Conservation (phyloP, 2,888 invertebrate species). For the Chirona hameri region DNA sequence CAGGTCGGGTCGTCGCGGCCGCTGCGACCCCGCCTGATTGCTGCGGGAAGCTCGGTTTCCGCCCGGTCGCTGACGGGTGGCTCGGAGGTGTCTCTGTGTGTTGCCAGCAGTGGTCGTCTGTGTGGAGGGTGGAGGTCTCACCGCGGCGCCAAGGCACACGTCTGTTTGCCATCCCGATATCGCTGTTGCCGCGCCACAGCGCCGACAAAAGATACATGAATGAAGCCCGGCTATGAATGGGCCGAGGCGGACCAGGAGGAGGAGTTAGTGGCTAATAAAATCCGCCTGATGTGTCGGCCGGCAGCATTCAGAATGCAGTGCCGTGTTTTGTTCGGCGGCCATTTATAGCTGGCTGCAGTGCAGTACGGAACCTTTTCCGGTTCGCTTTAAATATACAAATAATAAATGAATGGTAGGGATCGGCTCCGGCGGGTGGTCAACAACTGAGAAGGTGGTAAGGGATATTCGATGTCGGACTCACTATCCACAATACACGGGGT, state of each 20-base stretch:
- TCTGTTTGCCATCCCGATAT: neutral
- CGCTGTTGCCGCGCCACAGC: neutral
- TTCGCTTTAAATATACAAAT: neutral
- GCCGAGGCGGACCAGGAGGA: neutral
- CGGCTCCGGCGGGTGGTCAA: too few species aligned
- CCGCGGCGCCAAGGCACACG: neutral
- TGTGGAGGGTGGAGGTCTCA: too few species aligned
- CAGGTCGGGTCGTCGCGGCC: too few species aligned
- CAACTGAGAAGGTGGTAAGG: too few species aligned
- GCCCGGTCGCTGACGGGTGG: too few species aligned
- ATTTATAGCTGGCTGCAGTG: neutral
- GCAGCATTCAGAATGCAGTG: neutral
- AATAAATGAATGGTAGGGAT: neutral
- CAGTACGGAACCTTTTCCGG: neutral
- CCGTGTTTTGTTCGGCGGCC: neutral
- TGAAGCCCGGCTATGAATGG: neutral
- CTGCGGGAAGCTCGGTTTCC: too few species aligned
- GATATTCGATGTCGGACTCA: too few species aligned
- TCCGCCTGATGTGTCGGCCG: neutral
- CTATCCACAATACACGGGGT: too few species aligned
- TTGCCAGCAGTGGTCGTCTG: too few species aligned
- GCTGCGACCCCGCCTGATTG: too few species aligned
- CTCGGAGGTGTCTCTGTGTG: too few species aligned
- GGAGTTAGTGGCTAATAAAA: slow-evolving; percentile 1
- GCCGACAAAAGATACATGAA: slow-evolving; percentile 2